phyloP scores from a whole-genome alignment of 2,797 vertebrate genomes.

The Centropyge bicolor region DNA sequence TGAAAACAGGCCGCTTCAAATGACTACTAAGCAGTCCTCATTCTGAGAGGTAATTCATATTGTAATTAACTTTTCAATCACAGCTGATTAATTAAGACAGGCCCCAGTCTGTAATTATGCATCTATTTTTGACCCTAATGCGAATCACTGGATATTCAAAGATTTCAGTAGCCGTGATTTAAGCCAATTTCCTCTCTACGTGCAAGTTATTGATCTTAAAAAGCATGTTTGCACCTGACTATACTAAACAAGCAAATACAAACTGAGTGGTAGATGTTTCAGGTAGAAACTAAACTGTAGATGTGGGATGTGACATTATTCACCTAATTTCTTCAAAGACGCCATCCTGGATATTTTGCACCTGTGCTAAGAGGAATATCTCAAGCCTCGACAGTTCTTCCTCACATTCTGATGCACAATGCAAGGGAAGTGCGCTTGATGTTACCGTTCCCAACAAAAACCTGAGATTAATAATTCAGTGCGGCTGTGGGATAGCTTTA shows the following conservation, averaged over 20 bases:
- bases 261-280: neutral
- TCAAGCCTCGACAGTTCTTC: constrained; percentile 36
- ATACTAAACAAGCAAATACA: constrained; percentile 13
- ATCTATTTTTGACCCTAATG: constrained; percentile 84
- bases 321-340: neutral
- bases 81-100: constrained; percentile 89
- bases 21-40: constrained; percentile 86
- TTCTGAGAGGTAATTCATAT: constrained; percentile 89
- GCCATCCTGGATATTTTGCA: constrained; percentile 19
- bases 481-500: constrained; percentile 78
- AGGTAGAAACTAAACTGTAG: neutral
- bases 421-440: constrained; percentile 67
- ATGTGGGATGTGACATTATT: neutral
- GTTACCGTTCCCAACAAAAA: constrained; percentile 75
- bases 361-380: constrained; percentile 34
- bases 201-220: constrained; percentile 49
- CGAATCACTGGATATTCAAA: constrained; percentile 78
- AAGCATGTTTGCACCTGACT: constrained; percentile 19
- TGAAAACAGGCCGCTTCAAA: constrained; percentile 87
- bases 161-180: constrained; percentile 60
- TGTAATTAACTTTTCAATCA: constrained; percentile 91
- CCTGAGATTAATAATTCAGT: constrained; percentile 82
- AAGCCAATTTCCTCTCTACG: constrained; percentile 39
- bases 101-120: constrained; percentile 86
- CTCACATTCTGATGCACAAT: constrained; percentile 67